A percentile compares a stretch with the other conserved stretches of the same genome.
These are phyloP conservation scores for Patella vulgata DNA, from an alignment of 1,140 invertebrate genomes.

Conservation along the genomic window DNA sequence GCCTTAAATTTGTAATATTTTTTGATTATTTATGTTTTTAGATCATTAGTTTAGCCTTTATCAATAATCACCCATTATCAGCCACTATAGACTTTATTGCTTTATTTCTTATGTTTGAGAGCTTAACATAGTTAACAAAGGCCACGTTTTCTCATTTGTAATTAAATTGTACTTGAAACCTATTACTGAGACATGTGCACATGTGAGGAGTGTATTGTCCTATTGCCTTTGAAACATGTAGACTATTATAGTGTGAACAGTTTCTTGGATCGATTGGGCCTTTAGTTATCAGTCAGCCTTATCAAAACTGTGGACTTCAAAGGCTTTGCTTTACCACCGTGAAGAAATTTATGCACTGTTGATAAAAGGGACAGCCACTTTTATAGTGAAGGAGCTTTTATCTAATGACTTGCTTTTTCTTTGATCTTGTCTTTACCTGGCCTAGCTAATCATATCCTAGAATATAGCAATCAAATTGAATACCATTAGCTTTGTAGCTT, in stretches of 20 bases:
- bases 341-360: constrained; percentile 32
- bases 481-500: too few relatives aligned
- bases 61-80: too few relatives aligned
- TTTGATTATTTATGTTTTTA: too few relatives aligned
- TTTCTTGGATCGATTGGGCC: constrained; percentile 14
- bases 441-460: too few relatives aligned
- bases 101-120: too few relatives aligned
- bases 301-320: constrained; percentile 26
- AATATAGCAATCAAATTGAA: too few relatives aligned
- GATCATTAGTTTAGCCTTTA: too few relatives aligned
- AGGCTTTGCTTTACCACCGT: constrained; percentile 21
- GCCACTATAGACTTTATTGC: too few relatives aligned
- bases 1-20: too few relatives aligned
- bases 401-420: constrained; percentile 26
- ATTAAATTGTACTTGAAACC: constrained; percentile 10
- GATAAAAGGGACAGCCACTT: constrained; percentile 32
- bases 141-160: too few relatives aligned
- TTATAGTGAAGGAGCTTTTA: constrained; percentile 25
- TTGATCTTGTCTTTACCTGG: constrained; percentile 20
- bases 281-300: constrained; percentile 23
- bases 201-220: constrained; percentile 18
- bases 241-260: constrained; percentile 18
- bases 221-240: constrained; percentile 18
- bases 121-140: too few relatives aligned
- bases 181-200: constrained; percentile 9